Conservation (phyloP, 2,888 invertebrate genomes). For the Camptogramma bilineatum region DNA sequence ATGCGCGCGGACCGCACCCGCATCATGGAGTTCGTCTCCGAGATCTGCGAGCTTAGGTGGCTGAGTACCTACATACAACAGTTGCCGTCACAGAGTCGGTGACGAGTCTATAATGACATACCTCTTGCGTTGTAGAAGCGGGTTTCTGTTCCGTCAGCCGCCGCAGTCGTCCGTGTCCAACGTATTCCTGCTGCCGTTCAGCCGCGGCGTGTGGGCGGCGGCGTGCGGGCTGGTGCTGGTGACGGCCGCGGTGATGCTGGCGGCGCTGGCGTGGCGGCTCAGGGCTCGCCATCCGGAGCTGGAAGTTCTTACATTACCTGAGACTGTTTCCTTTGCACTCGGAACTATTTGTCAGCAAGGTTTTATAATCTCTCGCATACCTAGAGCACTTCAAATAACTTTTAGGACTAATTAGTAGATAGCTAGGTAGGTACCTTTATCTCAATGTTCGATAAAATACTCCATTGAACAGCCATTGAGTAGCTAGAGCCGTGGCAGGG, state of each 20-base stretch:
- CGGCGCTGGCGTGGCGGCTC: constrained; percentile 44
- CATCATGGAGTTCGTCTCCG: constrained; percentile 81
- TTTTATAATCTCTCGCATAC: constrained; percentile 41
- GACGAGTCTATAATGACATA: not conserved
- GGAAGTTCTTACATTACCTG: constrained; percentile 61
- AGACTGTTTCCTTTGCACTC: constrained; percentile 82
- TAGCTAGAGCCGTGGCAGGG: too few species aligned
- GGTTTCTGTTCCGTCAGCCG: constrained; percentile 87
- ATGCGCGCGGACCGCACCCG: constrained; percentile 85
- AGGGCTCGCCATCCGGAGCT: constrained; percentile 41
- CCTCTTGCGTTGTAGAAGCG: constrained; percentile 65
- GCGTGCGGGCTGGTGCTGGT: constrained; percentile 55
- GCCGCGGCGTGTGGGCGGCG: constrained; percentile 83
- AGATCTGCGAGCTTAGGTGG: constrained; percentile 76
- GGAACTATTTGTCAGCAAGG: constrained; percentile 88
- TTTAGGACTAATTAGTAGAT: too few species aligned
- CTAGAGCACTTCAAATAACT: too few species aligned
- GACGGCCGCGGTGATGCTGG: constrained; percentile 52
- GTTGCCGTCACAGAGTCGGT: not conserved
- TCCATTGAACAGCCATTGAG: too few species aligned
- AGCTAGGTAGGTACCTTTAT: too few species aligned
- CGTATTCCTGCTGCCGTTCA: constrained; percentile 86
- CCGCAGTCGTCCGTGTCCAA: constrained; percentile 86
- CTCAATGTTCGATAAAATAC: too few species aligned
- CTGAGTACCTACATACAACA: not conserved